Base-by-base conservation (phyloP, 2,113 vertebrate genomes). In the Aegotheles bennettii region DNA sequence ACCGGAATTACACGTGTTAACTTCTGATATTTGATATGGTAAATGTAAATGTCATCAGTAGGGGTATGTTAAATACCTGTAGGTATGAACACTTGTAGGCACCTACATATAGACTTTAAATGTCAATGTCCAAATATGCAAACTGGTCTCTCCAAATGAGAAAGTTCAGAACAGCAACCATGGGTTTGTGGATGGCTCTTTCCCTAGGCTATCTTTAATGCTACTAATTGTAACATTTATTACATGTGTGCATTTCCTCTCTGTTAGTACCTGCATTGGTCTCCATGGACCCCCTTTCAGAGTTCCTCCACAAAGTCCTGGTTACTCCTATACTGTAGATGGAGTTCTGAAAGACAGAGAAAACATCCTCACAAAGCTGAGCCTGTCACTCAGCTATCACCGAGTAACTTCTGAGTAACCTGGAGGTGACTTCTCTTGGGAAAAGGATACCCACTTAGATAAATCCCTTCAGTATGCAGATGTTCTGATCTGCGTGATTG, bases 201-300 rank as follows among this genome's bases (percentile, higher is more conserved):
- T 51, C 71, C 85, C 36, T 40, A 45, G 42, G 13, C 36, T 71
- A 40, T 42, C 13, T 65, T 76, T 38, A 54, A 40, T 54, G 17
- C 3, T 65, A 76, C 10, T 10, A 57, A 6, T 28, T 28, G 16
- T 45, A 48, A 68, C 5, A 50, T 61, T 20, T 43, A 38, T 71
- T 59, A 45, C 7, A 36, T 16, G 21, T 29, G 15, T 60, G 24
- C 6, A 5, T 81, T 82, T 75, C 48, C 18, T 48, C 13, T 69
- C 61, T n/a, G 26, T 82, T 61, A 54, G 17, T 48, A 53, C n/a
- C 7, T 50, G 13, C 20, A 16, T 31, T 0, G 0, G 7, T 38
- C 20, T 59, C 36, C 45, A 43, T 4, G 10, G 76, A n/a, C 5
- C 15, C 78, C n/a, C 10, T 76, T 60, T 71, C 43, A 79, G 36